Conservation (phyloP, 2,888 invertebrate genomes). For the Lithosia quadra region DNA sequence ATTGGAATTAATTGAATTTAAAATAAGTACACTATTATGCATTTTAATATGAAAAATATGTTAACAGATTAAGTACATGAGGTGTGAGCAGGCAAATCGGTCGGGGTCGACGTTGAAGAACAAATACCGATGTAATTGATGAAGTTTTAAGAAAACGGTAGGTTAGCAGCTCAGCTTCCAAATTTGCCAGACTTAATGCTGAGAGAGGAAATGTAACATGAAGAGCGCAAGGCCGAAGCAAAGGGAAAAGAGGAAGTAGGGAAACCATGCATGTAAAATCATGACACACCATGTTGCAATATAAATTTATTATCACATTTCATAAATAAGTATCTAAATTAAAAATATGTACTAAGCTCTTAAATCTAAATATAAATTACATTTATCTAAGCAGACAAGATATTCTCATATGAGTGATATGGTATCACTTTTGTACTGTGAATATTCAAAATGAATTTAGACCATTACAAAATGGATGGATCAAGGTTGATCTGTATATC, state of each 20-base stretch:
- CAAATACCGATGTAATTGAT: background rate
- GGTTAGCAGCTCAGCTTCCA: background rate
- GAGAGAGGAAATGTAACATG: background rate
- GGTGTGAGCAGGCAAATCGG: background rate
- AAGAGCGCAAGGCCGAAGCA: background rate
- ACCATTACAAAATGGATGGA: conserved; percentile 43
- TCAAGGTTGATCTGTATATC: conserved; percentile 53
- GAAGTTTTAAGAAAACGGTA: background rate
- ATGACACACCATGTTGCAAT: conserved; percentile 49
- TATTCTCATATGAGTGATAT: conserved; percentile 55
- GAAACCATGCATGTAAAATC: background rate
- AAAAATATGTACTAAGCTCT: conserved; percentile 68
- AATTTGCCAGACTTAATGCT: background rate
- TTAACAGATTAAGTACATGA: background rate
- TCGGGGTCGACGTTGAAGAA: background rate
- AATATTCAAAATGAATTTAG: conserved; percentile 51
- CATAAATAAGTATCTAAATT: conserved; percentile 82
- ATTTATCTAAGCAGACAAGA: conserved; percentile 71
- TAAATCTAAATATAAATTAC: conserved; percentile 81
- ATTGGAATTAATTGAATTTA: conserved; percentile 9
- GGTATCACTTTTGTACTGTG: conserved; percentile 63
- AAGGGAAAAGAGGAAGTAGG: background rate
- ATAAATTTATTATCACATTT: conserved; percentile 86
- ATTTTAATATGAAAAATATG: conserved; percentile 6
- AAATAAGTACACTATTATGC: background rate